Evolutionary conservation across 23 tunicate species (phyloP), one percentile per base, ranked within the genome.

Genomic region (Ciona savignyi): DNA sequence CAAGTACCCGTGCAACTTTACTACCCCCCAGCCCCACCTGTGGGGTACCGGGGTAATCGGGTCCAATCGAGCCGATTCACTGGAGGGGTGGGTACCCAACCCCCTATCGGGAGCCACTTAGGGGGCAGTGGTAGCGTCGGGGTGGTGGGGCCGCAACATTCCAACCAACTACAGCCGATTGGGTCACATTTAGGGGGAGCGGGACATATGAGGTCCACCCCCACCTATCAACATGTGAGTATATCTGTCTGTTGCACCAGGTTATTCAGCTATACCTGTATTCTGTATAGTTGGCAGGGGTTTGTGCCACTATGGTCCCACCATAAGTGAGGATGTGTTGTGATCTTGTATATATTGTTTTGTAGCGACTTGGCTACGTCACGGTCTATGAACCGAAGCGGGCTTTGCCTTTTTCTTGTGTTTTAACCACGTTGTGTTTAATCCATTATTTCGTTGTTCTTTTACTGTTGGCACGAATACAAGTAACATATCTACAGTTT

Each of bases 41-140:
- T 73, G 48, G 67, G 77, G 60, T 62, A 20, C 31, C 65, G 64
- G 1, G 49, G 51, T 27, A 77, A 71, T 3, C 25, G 72, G 73
- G 73, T 32, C 23, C 49, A 73, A 23, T 71, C 23, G 24, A 73
- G 49, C 48, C 78, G 78, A 1, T 81, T 81, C 34, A 29, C 71
- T 0, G 75, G 68, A 22, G 48, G 80, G 15, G 63, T 68, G 30
- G 81, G 51, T 3, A 60, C 83, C 22, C 90, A 84, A 28, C 73
- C 90, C 68, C 90, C 90, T 29, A 84, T 84, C 1, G 90, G 90
- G 63, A 77, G 74, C 51, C 90, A 84, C 30, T 27, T 84, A 3
- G 83, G 84, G 64, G 76, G 83, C 25, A 83, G 74, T 34, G 34
- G 71, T 25, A 35, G 86, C 22, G 79, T 74, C 4, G 79, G 79